A percentile compares a stretch with the other conserved stretches of the same genome.
Evolutionary conservation across 2,888 invertebrate genomes (phyloP).

Genomic region (Amphipoea oculea): DNA sequence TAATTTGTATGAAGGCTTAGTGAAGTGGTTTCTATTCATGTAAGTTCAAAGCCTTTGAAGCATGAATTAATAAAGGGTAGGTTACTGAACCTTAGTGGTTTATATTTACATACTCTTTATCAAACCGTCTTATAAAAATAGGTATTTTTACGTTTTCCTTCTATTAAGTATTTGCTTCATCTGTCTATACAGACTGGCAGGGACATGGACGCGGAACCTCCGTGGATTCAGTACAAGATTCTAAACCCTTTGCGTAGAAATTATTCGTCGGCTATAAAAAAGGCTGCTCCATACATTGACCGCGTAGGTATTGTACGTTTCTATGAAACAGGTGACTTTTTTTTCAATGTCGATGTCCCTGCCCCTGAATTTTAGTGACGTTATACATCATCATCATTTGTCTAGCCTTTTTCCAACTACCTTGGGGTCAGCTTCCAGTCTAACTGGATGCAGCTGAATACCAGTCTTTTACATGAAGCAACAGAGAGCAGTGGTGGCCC

Average conservation of each 20-base stretch:
- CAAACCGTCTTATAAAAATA: background rate
- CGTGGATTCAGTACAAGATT: background rate
- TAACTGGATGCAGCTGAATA: background rate
- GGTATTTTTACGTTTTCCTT: background rate
- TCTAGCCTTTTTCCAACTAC: background rate
- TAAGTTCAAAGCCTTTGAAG: constrained; percentile 16
- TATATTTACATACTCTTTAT: background rate
- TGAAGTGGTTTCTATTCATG: constrained; percentile 6
- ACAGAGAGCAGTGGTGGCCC: no score
- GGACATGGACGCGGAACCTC: background rate
- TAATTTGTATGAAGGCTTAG: constrained; percentile 1
- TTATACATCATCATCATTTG: background rate
- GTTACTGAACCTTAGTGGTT: constrained; percentile 26
- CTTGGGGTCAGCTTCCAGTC: background rate
- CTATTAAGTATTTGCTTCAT: background rate
- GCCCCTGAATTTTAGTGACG: background rate
- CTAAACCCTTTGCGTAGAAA: background rate
- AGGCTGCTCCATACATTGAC: background rate
- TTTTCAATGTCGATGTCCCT: background rate
- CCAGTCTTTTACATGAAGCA: background rate
- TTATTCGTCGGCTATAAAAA: background rate
- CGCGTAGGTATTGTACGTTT: background rate
- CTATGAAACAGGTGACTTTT: background rate
- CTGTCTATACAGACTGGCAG: background rate
- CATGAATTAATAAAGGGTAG: constrained; percentile 10